Evolutionary conservation across 1,140 invertebrate genomes (phyloP).

Genomic region (Brachionus asplanchnoidis): DNA sequence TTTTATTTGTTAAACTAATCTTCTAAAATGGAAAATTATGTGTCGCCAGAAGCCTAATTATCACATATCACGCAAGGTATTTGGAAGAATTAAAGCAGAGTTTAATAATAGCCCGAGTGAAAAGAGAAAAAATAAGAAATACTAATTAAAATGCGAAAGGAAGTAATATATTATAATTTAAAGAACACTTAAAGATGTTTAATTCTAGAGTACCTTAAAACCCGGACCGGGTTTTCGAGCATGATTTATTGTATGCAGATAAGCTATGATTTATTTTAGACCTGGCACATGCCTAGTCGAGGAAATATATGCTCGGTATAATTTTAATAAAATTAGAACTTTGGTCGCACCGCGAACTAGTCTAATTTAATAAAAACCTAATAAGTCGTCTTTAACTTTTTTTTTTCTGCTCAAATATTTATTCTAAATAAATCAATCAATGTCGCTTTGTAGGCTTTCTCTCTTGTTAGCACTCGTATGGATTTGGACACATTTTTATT

Average conservation of each 20-base stretch:
- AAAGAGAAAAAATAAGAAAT: background rate
- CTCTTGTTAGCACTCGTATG: background rate
- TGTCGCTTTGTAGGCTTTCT: background rate
- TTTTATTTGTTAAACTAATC: background rate
- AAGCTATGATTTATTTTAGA: background rate
- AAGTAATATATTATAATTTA: constrained; percentile 12
- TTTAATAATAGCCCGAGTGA: background rate
- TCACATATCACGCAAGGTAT: background rate
- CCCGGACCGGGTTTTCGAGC: background rate
- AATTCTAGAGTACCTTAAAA: background rate
- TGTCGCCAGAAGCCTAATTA: background rate
- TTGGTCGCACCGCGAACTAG: background rate
- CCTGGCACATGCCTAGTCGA: background rate
- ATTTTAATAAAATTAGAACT: background rate
- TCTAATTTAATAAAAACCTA: constrained; percentile 5
- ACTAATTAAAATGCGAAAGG: constrained; percentile 21
- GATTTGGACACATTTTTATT: background rate
- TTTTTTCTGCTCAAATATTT: background rate
- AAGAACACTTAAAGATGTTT: constrained; percentile 2
- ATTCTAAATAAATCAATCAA: constrained; percentile 5
- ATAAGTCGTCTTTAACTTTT: background rate
- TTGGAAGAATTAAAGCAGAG: background rate
- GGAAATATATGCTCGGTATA: background rate
- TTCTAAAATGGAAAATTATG: background rate
- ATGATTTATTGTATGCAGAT: background rate